Evolutionary conservation across 2,113 vertebrate genomes (phyloP).

Genomic region (Hiodon alosoides): DNA sequence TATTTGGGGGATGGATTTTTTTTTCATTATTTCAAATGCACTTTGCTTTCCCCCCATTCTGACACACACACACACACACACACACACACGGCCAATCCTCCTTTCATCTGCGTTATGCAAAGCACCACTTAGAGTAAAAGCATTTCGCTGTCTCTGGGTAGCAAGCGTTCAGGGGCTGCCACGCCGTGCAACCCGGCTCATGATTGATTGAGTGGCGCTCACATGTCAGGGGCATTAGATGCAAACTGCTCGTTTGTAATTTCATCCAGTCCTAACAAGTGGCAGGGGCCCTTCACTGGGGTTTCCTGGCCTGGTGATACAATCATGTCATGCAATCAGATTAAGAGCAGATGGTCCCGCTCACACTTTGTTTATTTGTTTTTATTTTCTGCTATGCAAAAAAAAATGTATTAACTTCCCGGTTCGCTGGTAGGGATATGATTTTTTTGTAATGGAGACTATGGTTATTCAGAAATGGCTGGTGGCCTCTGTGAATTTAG

Average conservation of each 20-base stretch:
- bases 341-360: conserved; percentile 54
- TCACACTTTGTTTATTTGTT: conserved; percentile 39
- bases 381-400: conserved; percentile 24
- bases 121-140: conserved; percentile 55
- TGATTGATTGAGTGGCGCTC: conserved; percentile 58
- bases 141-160: conserved; percentile 55
- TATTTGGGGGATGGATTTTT: no score
- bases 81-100: conserved; percentile 35
- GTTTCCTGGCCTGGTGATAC: conserved; percentile 33
- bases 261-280: conserved; percentile 39
- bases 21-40: no score
- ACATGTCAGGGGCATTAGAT: conserved; percentile 51
- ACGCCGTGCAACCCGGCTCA: conserved; percentile 29
- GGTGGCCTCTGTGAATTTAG: not conserved
- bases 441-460: no score
- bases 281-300: conserved; percentile 41
- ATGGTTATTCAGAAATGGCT: not conserved
- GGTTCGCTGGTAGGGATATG: not conserved
- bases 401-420: not conserved
- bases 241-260: conserved; percentile 61
- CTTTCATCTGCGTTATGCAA: conserved; percentile 51
- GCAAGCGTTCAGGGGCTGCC: not conserved
- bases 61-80: no score
- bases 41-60: no score
- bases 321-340: conserved; percentile 57